Base-by-base conservation (phyloP, 2,113 vertebrate genomes). In the Echinops telfairi region DNA sequence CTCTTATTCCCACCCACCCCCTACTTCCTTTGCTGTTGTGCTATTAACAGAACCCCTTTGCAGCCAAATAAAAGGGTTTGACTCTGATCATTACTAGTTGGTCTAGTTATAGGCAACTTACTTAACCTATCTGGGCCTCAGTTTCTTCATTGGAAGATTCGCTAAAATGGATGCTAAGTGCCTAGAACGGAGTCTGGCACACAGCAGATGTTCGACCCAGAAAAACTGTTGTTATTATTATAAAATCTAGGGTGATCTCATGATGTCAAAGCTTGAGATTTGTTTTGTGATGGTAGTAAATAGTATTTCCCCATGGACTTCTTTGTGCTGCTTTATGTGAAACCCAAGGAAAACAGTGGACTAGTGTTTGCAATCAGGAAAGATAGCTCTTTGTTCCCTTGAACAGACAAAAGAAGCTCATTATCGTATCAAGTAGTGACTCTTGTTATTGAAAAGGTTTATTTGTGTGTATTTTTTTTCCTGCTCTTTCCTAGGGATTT, bases 401-500 rank as follows among this genome's bases (percentile, higher is more conserved):
- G 38, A 47, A 58, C 82, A 86, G 92, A 95, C 96, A 96, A 95
- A 96, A 91, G 95, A 27, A 96, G 80, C 90, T 70, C 92, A 93
- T 96, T 96, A 89, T 95, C 53, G 62, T 94, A 95, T 95, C 96
- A 93, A 98, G 93, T 92, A 75, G 33, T 96, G 92, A 96, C 91
- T 95, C 95, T 96, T 96, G 96, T 84, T 94, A 95, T 95, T 97
- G 95, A 97, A 95, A 94, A 93, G 94, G 88, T 95, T 96, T 96
- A 97, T 96, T 95, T 96, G 88, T 94, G 58, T 96, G 58, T 29
- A 10, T 68, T 66, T 95, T 90, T 97, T 95, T 83, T 83, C 83
- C 91, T 96, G 73, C 94, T 92, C 93, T 97, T 96, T 93, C 95
- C 60, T 97, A 99, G 99, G 99, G 99, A 95, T 98, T 98, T 97